These are phyloP conservation scores for Spilosoma lubricipeda DNA, from an alignment of 2,888 invertebrate genomes.

Conservation along the genomic window DNA sequence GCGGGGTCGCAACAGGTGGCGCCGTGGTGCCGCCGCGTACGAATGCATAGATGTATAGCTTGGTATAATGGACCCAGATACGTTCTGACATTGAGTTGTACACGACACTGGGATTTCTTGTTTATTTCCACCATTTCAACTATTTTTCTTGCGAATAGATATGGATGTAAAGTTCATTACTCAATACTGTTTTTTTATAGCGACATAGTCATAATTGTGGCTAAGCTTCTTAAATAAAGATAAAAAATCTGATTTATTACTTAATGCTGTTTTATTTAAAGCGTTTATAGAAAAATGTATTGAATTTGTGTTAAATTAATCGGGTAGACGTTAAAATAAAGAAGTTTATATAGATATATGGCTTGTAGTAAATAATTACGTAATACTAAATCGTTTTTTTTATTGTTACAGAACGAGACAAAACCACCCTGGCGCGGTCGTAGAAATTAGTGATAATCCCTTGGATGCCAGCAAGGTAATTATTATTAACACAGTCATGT, in stretches of 20 bases:
- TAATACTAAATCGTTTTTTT: conserved; percentile 17
- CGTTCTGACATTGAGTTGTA: neutral
- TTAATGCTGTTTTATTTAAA: too few species aligned
- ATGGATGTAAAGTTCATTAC: too few species aligned
- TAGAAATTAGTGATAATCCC: conserved; percentile 98
- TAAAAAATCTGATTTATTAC: too few species aligned
- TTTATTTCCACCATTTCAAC: neutral
- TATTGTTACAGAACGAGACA: conserved; percentile 93
- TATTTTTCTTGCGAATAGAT: too few species aligned
- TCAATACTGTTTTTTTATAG: too few species aligned
- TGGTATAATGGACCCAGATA: neutral
- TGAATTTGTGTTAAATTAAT: neutral
- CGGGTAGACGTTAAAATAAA: neutral
- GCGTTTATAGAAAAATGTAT: too few species aligned
- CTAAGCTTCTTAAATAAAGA: too few species aligned
- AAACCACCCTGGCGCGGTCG: conserved; percentile 98
- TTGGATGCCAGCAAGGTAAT: conserved; percentile 97
- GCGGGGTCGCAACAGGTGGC: conserved; percentile 76
- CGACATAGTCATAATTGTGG: too few species aligned
- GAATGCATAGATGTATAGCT: neutral
- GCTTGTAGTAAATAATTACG: neutral
- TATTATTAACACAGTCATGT: neutral
- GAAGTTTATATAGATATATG: neutral
- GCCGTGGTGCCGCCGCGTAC: conserved; percentile 52
- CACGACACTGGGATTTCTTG: neutral